Percentiles rank a stretch among this genome's conserved stretches.
phyloP scores from a whole-genome alignment of 1,140 invertebrate genomes.

The Papilio xuthus region DNA sequence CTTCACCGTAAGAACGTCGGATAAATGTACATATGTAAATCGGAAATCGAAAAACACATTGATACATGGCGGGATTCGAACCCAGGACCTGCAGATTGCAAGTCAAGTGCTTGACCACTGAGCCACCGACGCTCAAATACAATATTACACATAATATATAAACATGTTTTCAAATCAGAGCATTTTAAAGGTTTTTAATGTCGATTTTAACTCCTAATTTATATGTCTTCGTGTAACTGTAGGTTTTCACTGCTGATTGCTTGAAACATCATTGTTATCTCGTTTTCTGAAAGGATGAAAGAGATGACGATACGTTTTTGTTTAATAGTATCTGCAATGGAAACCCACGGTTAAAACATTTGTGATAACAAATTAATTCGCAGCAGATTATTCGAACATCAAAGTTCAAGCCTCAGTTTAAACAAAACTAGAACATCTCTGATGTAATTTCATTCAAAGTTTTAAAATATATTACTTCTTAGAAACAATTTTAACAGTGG shows the following conservation, averaged over 20 bases:
- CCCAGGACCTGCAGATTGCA: too few relatives aligned
- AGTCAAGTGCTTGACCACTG: too few relatives aligned
- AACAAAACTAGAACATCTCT: constrained; percentile 70
- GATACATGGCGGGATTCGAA: too few relatives aligned
- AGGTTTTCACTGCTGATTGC: neutral
- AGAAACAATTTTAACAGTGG: constrained; percentile 40
- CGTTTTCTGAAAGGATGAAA: neutral
- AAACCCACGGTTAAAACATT: constrained; percentile 4
- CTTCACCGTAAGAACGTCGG: too few relatives aligned
- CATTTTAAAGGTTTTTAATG: too few relatives aligned
- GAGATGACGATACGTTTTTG: neutral
- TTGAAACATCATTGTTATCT: neutral
- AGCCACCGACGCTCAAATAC: too few relatives aligned
- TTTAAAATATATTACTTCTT: constrained; percentile 48
- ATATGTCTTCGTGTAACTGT: neutral
- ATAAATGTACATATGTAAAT: too few relatives aligned
- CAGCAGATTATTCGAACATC: constrained; percentile 5
- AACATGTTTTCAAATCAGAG: too few relatives aligned
- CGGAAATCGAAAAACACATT: too few relatives aligned
- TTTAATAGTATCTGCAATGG: neutral
- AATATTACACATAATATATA: too few relatives aligned
- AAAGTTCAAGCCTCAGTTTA: constrained; percentile 52
- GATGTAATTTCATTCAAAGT: neutral
- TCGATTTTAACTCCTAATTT: too few relatives aligned
- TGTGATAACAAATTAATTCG: constrained; percentile 35